Percentiles rank a stretch among this genome's conserved stretches.
Conservation (phyloP, 1,140 invertebrate genomes). For the Drosophila nikananu region DNA sequence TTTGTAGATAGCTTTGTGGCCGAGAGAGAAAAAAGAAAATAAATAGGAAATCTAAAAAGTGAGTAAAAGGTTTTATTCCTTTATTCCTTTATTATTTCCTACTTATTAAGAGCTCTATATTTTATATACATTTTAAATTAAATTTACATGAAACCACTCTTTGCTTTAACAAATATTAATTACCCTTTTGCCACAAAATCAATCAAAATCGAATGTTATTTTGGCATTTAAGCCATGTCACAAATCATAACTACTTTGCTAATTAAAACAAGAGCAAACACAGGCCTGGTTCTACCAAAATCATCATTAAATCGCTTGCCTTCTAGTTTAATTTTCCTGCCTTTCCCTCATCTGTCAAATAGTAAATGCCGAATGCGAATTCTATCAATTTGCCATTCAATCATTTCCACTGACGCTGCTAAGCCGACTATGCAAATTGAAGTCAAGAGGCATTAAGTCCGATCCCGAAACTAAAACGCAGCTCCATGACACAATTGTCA, state of each 20-base stretch:
- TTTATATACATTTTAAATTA: no score
- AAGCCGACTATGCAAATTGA: conserved; percentile 65
- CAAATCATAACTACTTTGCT: conserved; percentile 9
- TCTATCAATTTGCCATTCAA: conserved; percentile 51
- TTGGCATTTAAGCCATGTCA: background rate
- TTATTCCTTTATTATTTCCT: no score
- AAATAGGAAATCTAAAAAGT: background rate
- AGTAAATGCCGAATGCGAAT: conserved; percentile 35
- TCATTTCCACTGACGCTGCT: conserved; percentile 41
- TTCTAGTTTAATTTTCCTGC: conserved; percentile 20
- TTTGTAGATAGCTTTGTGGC: background rate
- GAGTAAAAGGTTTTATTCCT: background rate
- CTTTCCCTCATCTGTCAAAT: conserved; percentile 19
- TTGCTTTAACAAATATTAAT: background rate
- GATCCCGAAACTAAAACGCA: conserved; percentile 56
- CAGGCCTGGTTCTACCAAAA: background rate
- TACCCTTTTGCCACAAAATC: background rate
- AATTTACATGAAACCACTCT: background rate
- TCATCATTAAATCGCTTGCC: conserved; percentile 10
- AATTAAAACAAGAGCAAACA: conserved; percentile 23
- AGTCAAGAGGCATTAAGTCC: conserved; percentile 61
- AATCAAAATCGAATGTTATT: background rate
- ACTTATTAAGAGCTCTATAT: background rate
- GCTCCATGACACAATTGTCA: conserved; percentile 61
- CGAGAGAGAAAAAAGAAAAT: background rate